Conservation (phyloP, 2,113 vertebrate species). For the Lethenteron reissneri region DNA sequence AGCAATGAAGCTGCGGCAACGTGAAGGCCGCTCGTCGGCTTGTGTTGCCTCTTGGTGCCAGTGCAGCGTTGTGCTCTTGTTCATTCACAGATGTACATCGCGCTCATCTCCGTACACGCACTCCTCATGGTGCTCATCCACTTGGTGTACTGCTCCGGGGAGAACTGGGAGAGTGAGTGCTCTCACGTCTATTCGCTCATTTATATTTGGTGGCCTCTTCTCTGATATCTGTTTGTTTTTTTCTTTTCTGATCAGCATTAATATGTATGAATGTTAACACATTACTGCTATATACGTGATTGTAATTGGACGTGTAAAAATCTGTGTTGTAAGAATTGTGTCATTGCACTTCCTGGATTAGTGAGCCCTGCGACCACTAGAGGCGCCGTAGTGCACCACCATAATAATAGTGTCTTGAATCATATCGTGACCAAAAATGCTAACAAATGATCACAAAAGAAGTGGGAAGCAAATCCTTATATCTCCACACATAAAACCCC, state of each 20-base stretch:
- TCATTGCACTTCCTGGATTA: no score
- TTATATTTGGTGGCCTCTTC: neutral
- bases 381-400: no score
- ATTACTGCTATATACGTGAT: neutral
- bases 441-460: no score
- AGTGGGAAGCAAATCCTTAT: no score
- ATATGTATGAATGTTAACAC: neutral
- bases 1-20: neutral
- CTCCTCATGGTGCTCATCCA: slow-evolving; percentile 77
- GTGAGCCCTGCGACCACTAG: no score
- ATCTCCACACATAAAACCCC: no score
- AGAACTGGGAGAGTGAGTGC: slow-evolving; percentile 78
- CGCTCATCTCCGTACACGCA: slow-evolving; percentile 77
- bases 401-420: no score
- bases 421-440: no score
- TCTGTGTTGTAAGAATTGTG: neutral
- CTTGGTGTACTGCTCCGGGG: slow-evolving; percentile 82
- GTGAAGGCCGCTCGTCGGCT: neutral
- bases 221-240: neutral
- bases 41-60: slow-evolving; percentile 13
- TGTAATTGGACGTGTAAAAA: neutral
- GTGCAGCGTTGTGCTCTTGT: no score
- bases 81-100: slow-evolving; percentile 77
- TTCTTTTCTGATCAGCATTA: neutral
- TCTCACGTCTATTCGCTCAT: neutral